Evolutionary conservation across 2,888 invertebrate species (phyloP).

Genomic region (Odontocerum albicorne): DNA sequence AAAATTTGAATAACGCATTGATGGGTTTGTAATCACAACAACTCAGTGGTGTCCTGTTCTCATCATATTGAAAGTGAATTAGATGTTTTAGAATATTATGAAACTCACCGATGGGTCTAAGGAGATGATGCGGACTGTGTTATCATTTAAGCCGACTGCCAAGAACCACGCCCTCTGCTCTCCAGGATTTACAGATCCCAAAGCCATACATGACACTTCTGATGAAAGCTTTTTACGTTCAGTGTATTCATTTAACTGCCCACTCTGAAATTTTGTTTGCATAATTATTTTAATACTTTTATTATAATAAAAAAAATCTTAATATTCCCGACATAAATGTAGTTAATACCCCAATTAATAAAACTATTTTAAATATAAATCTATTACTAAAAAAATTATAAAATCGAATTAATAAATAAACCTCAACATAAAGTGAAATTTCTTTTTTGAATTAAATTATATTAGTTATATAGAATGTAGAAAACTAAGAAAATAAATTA

Average conservation of each 20-base stretch:
- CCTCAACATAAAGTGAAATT: no score
- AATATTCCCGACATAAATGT: no score
- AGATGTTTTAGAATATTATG: constrained; percentile 5
- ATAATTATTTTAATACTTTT: no score
- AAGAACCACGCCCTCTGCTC: constrained; percentile 95
- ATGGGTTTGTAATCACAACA: constrained; percentile 50
- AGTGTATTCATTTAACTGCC: constrained; percentile 97
- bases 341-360: no score
- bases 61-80: constrained; percentile 45
- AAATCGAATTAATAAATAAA: no score
- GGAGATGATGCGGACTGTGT: constrained; percentile 96
- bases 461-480: no score
- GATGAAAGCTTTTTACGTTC: constrained; percentile 95
- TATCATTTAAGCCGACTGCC: constrained; percentile 93
- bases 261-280: constrained; percentile 90
- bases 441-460: no score
- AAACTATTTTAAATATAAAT: no score
- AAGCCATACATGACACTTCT: constrained; percentile 98
- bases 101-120: constrained; percentile 81
- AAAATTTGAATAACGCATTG: constrained; percentile 35
- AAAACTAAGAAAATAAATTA: no score
- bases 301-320: no score
- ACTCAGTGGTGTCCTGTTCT: constrained; percentile 59
- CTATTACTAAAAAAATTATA: no score
- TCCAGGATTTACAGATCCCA: constrained; percentile 92